Percentiles rank a stretch among this genome's conserved stretches.
These are phyloP conservation scores for Hydropsyche tenuis DNA, from an alignment of 1,140 invertebrate species.

Conservation along the genomic window DNA sequence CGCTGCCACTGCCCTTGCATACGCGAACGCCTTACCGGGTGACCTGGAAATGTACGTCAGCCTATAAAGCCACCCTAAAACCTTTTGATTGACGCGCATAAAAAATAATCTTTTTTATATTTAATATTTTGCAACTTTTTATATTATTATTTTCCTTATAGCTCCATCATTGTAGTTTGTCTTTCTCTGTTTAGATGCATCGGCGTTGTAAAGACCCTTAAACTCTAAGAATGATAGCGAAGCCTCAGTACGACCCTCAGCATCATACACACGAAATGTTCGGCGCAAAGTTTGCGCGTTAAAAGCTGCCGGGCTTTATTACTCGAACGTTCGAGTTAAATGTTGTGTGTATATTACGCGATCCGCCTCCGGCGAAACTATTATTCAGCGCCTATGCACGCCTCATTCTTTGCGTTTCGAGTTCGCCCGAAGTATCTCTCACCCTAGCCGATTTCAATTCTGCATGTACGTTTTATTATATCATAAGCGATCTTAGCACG, in stretches of 20 bases:
- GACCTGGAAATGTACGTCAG: too few species aligned
- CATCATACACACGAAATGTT: too few species aligned
- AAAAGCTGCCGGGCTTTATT: conserved; percentile 16
- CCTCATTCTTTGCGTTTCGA: too few species aligned
- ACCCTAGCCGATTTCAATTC: neutral
- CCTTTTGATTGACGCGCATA: too few species aligned
- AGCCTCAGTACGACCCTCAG: neutral
- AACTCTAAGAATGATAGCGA: conserved; percentile 22
- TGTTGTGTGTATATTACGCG: neutral
- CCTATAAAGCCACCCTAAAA: too few species aligned
- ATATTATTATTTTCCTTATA: neutral
- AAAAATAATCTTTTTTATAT: too few species aligned
- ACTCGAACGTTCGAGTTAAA: conserved; percentile 17
- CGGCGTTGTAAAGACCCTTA: too few species aligned
- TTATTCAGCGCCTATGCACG: too few species aligned
- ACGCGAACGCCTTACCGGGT: neutral
- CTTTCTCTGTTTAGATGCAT: too few species aligned
- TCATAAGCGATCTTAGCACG: neutral
- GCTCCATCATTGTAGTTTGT: too few species aligned
- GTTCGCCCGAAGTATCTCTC: too few species aligned
- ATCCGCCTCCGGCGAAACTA: neutral
- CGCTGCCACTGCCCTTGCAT: neutral
- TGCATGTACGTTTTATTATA: neutral
- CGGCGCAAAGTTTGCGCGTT: conserved; percentile 20
- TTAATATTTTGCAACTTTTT: neutral